phyloP scores from a whole-genome alignment of 2,888 invertebrate genomes.

The Frankliniella fusca region DNA sequence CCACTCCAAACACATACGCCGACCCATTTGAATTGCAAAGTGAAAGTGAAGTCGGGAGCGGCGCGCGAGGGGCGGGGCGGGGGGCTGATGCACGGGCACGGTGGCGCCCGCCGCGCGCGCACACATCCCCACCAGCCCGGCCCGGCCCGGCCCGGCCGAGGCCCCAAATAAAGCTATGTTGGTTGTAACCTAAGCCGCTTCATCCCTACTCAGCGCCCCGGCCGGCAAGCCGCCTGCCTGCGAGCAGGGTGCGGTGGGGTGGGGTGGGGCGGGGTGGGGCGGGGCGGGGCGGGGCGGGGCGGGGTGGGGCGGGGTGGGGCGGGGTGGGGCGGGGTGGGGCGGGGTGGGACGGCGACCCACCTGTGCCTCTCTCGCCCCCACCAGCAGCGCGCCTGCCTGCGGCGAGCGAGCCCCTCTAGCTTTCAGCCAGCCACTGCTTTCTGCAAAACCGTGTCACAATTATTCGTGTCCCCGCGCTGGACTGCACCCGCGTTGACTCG shows the following conservation, averaged over 20 bases:
- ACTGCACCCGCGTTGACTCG: too few relatives aligned
- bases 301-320: background rate
- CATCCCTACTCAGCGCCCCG: background rate
- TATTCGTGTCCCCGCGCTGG: too few relatives aligned
- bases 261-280: background rate
- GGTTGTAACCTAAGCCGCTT: conserved; percentile 14
- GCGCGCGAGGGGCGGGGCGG: too few relatives aligned
- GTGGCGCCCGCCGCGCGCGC: background rate
- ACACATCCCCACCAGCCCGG: background rate
- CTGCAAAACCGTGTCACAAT: too few relatives aligned
- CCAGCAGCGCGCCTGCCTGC: too few relatives aligned
- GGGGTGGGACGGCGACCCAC: background rate
- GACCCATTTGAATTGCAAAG: conserved; percentile 15
- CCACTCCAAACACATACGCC: background rate
- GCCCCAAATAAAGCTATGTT: conserved; percentile 16
- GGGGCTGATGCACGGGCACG: too few relatives aligned
- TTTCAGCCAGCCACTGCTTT: too few relatives aligned
- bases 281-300: background rate
- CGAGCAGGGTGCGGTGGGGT: background rate
- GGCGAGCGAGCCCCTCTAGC: too few relatives aligned
- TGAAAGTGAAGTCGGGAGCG: conserved; percentile 3
- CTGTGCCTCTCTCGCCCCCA: too few relatives aligned
- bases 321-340: background rate
- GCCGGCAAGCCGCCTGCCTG: background rate
- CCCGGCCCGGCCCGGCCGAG: background rate